These are phyloP conservation scores for Cydia strobilella DNA, from an alignment of 1,140 invertebrate genomes.

Conservation along the genomic window DNA sequence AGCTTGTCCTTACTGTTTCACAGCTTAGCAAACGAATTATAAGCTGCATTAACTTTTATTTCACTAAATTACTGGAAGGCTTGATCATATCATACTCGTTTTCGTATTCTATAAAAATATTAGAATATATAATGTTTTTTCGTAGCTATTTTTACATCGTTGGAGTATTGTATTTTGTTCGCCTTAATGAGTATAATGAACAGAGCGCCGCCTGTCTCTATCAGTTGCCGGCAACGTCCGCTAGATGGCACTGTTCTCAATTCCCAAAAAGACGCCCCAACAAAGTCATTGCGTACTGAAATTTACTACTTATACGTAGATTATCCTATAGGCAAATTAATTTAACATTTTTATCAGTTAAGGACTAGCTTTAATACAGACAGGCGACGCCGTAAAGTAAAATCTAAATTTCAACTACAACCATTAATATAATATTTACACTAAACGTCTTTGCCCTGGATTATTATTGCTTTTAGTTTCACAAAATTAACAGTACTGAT, in stretches of 20 bases:
- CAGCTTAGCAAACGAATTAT: conserved; percentile 70
- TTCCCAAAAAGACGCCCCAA: conserved; percentile 29
- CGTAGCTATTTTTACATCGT: conserved; percentile 64
- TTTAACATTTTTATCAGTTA: neutral
- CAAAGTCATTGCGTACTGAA: conserved; percentile 32
- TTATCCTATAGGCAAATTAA: conserved; percentile 25
- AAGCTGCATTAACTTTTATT: conserved; percentile 66
- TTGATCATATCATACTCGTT: conserved; percentile 74
- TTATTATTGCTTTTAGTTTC: conserved; percentile 29
- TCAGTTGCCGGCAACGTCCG: conserved; percentile 15
- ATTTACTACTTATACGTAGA: conserved; percentile 18
- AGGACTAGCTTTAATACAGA: conserved; percentile 5
- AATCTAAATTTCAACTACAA: conserved; percentile 32
- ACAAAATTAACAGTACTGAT: neutral
- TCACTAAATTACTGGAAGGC: conserved; percentile 79
- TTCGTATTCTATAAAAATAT: conserved; percentile 79
- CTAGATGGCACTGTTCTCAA: conserved; percentile 49
- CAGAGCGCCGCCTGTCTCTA: conserved; percentile 38
- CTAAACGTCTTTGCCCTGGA: conserved; percentile 18
- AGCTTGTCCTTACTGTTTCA: conserved; percentile 56
- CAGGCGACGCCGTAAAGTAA: conserved; percentile 23
- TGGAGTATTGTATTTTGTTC: conserved; percentile 67
- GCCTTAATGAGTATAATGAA: conserved; percentile 53
- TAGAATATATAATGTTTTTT: conserved; percentile 75
- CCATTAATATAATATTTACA: conserved; percentile 31